These are phyloP conservation scores for Uromys caudimaculatus DNA, from an alignment of 2,797 vertebrate species.

Conservation along the genomic window DNA sequence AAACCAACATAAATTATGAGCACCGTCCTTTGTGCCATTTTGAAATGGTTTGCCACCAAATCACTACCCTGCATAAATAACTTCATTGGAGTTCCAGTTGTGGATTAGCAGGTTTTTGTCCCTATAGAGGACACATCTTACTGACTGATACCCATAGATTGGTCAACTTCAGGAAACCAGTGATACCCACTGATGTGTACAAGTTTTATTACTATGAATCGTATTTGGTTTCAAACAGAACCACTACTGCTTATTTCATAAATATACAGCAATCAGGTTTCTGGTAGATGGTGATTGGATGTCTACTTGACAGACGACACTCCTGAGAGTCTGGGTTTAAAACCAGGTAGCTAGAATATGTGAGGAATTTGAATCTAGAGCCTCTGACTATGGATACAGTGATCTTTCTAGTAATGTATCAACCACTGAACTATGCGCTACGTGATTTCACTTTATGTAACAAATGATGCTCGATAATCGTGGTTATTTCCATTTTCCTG, in stretches of 20 bases:
- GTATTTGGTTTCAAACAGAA: neutral
- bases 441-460: constrained; percentile 48
- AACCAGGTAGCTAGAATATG: neutral
- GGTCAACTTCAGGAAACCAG: neutral
- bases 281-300: neutral
- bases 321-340: neutral
- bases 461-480: constrained; percentile 54
- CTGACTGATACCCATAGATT: neutral
- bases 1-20: neutral
- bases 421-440: neutral
- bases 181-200: neutral
- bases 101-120: neutral
- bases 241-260: neutral
- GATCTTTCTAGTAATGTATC: neutral
- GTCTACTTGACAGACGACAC: neutral
- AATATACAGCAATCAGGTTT: neutral
- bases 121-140: neutral
- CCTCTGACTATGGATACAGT: neutral
- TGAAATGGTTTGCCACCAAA: accelerated
- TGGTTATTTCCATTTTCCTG: constrained; percentile 72
- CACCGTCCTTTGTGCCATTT: neutral
- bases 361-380: constrained; percentile 12
- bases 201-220: neutral
- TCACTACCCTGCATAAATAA: neutral
- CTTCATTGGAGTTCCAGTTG: neutral